These are phyloP conservation scores for Cephalopachus bancanus DNA, from an alignment of 2,797 vertebrate genomes.

Conservation along the genomic window DNA sequence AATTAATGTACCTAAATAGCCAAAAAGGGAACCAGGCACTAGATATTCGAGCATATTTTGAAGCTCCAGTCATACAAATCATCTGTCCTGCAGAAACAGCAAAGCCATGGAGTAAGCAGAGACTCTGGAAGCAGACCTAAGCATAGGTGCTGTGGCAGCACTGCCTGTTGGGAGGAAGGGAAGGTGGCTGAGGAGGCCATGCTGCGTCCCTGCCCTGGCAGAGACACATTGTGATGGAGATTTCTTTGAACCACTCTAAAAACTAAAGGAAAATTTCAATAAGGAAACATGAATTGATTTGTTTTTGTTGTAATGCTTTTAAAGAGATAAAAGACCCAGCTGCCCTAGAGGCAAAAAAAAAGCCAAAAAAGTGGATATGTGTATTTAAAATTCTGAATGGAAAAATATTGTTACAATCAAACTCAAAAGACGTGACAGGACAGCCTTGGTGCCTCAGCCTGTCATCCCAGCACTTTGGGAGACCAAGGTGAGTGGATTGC, in stretches of 20 bases:
- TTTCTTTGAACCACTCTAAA: not conserved
- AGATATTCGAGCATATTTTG: slow-evolving; percentile 27
- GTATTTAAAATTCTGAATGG: slow-evolving; percentile 78
- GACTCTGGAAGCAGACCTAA: not conserved
- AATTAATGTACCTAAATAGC: not conserved
- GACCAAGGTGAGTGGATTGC: no score
- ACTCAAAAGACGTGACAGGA: slow-evolving; percentile 66
- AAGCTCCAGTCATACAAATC: not conserved
- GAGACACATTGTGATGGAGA: slow-evolving; percentile 18
- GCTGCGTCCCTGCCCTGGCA: not conserved
- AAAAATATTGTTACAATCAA: slow-evolving; percentile 74
- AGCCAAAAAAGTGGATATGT: slow-evolving; percentile 65
- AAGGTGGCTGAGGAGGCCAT: no score
- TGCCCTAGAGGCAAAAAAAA: slow-evolving; percentile 56
- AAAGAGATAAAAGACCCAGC: slow-evolving; percentile 78
- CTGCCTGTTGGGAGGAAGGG: no score
- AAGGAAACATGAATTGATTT: slow-evolving; percentile 72
- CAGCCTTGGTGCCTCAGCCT: no score
- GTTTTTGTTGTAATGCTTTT: slow-evolving; percentile 80
- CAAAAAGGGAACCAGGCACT: not conserved
- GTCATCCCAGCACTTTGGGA: no score
- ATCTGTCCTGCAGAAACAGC: not conserved
- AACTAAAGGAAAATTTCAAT: not conserved
- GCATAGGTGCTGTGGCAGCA: not conserved
- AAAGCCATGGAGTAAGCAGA: not conserved